Evolutionary conservation across 1,140 invertebrate genomes (phyloP), one percentile per base, ranked within the genome.

Genomic region (Trachelipus rathkii): DNA sequence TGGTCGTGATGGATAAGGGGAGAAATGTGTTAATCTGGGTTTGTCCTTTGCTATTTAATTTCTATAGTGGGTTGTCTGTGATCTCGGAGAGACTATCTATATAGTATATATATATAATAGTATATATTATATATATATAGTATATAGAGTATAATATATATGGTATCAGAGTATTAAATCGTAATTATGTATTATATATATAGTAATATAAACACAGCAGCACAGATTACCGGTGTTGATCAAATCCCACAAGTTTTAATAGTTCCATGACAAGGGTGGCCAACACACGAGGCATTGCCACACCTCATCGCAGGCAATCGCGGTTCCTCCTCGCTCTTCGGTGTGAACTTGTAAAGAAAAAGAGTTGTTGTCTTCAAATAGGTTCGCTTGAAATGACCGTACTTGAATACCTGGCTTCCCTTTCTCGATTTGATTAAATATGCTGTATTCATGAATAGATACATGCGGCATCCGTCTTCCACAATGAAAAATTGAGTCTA

Each of bases 191-290:
- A n/a, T n/a, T n/a, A n/a, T n/a, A n/a, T n/a, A n/a, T n/a, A n/a
- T n/a, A n/a, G n/a, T n/a, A n/a, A n/a, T n/a, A n/a, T n/a, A n/a
- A n/a, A n/a, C n/a, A n/a, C n/a, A n/a, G n/a, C n/a, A n/a, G n/a
- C n/a, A n/a, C n/a, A n/a, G n/a, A n/a, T n/a, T n/a, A n/a, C n/a
- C n/a, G n/a, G n/a, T n/a, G n/a, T 89, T 1, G 91, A 91, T 0
- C n/a, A 97, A 87, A 85, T 97, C 93, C 88, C 92, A 97, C n/a
- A 15, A 98, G 87, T 86, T 96, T 95, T n/a, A 0, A 99, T 84
- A 76, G 90, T 91, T 2, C 95, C 95, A 85, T 92, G 91, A 80
- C n/a, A n/a, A 93, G 90, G 15, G 95, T 96, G 15, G n/a, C 91
- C 92, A 8, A 95, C 89, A 0, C n/a, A 92, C 91, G 15, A 99